These are phyloP conservation scores for Cheirogaleus major DNA, from an alignment of 2,797 vertebrate species.

Conservation along the genomic window DNA sequence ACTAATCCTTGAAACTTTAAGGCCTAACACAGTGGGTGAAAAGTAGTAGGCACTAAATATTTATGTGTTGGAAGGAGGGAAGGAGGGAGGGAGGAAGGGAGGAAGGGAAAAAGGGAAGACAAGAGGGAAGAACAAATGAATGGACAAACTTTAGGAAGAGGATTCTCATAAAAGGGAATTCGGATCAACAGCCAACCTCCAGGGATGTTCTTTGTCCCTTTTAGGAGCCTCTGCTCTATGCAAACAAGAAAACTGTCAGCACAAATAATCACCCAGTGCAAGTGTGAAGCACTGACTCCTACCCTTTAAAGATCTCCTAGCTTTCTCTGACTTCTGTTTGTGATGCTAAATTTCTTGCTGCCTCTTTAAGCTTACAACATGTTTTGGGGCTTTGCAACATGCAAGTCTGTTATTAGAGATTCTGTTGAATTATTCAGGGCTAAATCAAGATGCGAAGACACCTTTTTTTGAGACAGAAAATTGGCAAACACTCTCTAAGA, in stretches of 20 bases:
- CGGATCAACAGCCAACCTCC: neutral
- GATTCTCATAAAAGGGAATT: conserved; percentile 16
- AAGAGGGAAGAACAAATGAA: rapidly evolving
- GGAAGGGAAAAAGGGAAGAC: rapidly evolving
- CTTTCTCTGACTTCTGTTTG: conserved; percentile 34
- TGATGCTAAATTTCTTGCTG: conserved; percentile 70
- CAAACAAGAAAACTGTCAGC: conserved; percentile 48
- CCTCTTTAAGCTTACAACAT: conserved; percentile 78
- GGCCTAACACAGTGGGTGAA: neutral
- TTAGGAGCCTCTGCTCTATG: neutral
- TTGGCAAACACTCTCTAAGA: conserved; percentile 82
- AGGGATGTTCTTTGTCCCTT: conserved; percentile 44
- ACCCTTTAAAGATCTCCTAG: conserved; percentile 47
- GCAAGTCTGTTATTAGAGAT: conserved; percentile 83
- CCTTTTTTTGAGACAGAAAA: conserved; percentile 87
- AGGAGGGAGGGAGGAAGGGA: too few relatives aligned
- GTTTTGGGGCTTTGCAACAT: conserved; percentile 75
- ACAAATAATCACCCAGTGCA: conserved; percentile 42
- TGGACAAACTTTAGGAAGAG: neutral
- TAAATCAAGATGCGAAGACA: conserved; percentile 88
- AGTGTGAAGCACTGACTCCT: neutral
- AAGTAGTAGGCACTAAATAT: neutral
- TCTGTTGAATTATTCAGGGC: conserved; percentile 89
- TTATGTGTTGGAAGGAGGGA: neutral
- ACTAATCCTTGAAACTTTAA: neutral